phyloP scores from a whole-genome alignment of 2,888 invertebrate genomes.

The Mimachlamys varia region DNA sequence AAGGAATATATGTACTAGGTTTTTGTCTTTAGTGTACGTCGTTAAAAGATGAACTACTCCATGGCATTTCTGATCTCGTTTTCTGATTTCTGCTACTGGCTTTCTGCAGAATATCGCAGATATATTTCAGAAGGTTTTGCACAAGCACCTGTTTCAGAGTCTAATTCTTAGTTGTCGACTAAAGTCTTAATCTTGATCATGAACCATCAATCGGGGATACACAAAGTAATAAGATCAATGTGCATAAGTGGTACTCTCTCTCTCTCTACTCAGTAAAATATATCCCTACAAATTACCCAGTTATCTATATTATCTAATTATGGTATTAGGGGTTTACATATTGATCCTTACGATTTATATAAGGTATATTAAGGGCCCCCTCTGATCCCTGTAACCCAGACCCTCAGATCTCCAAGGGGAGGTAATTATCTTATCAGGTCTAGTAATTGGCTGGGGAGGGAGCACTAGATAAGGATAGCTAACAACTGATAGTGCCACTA shows the following conservation, averaged over 20 bases:
- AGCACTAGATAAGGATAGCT: neutral
- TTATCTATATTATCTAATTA: constrained; percentile 14
- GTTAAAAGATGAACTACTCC: no score
- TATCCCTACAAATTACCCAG: neutral
- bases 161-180: no score
- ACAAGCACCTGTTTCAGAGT: no score
- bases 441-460: neutral
- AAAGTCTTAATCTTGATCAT: no score
- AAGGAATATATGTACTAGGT: no score
- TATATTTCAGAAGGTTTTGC: no score
- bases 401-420: neutral
- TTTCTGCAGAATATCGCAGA: no score
- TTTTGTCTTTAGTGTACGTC: no score
- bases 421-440: constrained; percentile 12
- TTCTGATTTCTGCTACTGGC: no score
- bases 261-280: neutral
- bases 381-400: neutral
- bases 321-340: neutral
- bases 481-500: constrained; percentile 33
- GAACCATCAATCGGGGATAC: no score
- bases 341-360: neutral
- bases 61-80: no score
- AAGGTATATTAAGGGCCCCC: neutral
- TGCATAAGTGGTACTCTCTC: neutral
- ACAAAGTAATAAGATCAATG: neutral